Conservation (phyloP, 2,888 invertebrate species). For the Pteria penguin region DNA sequence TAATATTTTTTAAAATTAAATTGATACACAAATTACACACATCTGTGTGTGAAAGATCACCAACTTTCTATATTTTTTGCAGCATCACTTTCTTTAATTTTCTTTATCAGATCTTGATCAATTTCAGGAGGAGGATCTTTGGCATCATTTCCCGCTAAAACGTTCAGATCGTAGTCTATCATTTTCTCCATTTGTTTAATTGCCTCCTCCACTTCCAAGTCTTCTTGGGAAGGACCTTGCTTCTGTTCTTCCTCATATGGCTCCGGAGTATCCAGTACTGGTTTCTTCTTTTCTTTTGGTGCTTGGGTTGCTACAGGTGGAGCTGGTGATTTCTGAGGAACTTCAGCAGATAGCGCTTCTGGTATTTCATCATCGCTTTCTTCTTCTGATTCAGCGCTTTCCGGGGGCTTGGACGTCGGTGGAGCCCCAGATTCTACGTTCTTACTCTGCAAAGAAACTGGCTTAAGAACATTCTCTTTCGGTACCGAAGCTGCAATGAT, state of each 20-base stretch:
- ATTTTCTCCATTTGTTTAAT: constrained; percentile 30
- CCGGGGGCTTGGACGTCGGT: neutral
- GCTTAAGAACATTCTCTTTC: neutral
- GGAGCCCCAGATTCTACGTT: neutral
- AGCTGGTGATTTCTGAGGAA: neutral
- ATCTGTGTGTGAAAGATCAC: no score
- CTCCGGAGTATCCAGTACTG: constrained; percentile 11
- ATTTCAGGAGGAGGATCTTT: constrained; percentile 8
- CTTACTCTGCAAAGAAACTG: neutral
- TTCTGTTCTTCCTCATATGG: constrained; percentile 6
- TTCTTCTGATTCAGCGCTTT: neutral
- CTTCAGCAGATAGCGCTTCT: constrained; percentile 8
- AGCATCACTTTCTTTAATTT: constrained; percentile 17
- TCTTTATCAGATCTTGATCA: constrained; percentile 19
- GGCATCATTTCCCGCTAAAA: constrained; percentile 16
- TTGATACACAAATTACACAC: no score
- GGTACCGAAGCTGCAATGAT: neutral
- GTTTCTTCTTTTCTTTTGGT: constrained; percentile 15
- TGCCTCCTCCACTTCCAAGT: constrained; percentile 1
- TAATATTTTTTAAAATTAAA: no score
- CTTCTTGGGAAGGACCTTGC: constrained; percentile 11
- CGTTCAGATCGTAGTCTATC: constrained; percentile 23
- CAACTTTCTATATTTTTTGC: neutral
- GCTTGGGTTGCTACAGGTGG: constrained; percentile 20
- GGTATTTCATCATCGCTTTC: constrained; percentile 22